Conservation (phyloP, 2,113 vertebrate species). For the Crotalus helleri region DNA sequence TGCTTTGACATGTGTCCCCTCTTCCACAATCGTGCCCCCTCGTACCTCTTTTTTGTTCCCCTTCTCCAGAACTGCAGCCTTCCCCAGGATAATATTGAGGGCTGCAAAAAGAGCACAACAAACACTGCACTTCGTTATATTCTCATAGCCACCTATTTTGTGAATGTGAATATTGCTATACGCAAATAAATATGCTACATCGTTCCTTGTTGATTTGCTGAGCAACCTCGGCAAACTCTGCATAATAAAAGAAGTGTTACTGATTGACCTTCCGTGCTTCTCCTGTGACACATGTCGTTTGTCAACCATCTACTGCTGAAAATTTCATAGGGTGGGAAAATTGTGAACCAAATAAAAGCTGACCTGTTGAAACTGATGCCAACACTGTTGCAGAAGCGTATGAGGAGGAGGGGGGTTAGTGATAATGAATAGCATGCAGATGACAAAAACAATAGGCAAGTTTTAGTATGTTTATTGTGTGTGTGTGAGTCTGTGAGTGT, state of each 20-base stretch:
- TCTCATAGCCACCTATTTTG: neutral
- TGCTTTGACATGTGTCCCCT: constrained; percentile 25
- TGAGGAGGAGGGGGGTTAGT: neutral
- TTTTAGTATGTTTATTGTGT: neutral
- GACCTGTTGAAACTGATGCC: neutral
- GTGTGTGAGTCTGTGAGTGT: neutral
- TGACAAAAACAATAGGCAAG: neutral
- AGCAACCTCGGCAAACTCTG: neutral
- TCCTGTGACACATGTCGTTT: neutral
- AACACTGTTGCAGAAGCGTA: neutral
- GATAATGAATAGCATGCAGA: neutral
- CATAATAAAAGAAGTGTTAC: neutral
- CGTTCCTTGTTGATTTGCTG: neutral
- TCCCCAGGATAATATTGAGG: constrained; percentile 7
- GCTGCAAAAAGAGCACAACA: neutral
- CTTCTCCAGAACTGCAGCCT: constrained; percentile 10
- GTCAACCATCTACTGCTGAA: neutral
- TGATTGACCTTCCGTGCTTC: neutral
- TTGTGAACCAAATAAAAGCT: neutral
- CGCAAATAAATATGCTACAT: neutral
- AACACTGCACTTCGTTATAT: neutral
- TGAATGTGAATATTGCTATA: neutral
- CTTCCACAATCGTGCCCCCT: neutral
- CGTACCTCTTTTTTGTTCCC: neutral
- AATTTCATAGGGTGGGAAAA: neutral